phyloP scores from a whole-genome alignment of 2,888 invertebrate species.

The Odontothrips loti region DNA sequence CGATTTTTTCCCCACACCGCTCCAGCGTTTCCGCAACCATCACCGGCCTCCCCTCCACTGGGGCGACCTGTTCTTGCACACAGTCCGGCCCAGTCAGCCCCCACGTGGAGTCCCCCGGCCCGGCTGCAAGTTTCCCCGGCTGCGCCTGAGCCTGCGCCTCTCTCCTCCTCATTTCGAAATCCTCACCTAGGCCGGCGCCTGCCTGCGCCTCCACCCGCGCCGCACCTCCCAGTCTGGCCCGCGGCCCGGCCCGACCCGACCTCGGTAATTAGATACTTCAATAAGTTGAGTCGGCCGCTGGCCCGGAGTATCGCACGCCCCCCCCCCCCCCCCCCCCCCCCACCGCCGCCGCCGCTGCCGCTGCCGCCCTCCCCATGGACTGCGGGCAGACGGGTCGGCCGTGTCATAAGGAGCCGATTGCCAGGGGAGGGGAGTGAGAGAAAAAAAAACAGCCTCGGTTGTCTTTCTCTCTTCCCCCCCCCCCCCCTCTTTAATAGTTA shows the following conservation, averaged over 20 bases:
- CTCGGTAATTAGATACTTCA: conserved; percentile 12
- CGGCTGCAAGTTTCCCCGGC: neutral
- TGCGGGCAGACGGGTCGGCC: too few species aligned
- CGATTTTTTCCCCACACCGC: too few species aligned
- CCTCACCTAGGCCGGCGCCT: neutral
- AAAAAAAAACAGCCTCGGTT: neutral
- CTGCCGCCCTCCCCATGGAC: too few species aligned
- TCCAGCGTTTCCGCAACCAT: too few species aligned
- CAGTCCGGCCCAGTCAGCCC: too few species aligned
- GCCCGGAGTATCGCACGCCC: neutral
- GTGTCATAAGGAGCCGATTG: too few species aligned
- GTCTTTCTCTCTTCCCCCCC: neutral
- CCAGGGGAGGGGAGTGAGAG: too few species aligned
- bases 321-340: too few species aligned
- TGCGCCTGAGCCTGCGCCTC: neutral
- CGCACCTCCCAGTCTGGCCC: neutral
- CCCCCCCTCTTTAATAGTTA: too few species aligned
- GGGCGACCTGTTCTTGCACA: too few species aligned
- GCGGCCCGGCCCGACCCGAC: neutral
- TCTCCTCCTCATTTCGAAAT: neutral
- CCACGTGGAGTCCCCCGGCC: too few species aligned
- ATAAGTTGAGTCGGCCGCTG: neutral
- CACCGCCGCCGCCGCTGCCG: neutral
- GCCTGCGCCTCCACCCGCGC: neutral
- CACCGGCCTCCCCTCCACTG: too few species aligned